Evolutionary conservation across 2,888 invertebrate species (phyloP).

Genomic region (Ganaspis brasiliensis): DNA sequence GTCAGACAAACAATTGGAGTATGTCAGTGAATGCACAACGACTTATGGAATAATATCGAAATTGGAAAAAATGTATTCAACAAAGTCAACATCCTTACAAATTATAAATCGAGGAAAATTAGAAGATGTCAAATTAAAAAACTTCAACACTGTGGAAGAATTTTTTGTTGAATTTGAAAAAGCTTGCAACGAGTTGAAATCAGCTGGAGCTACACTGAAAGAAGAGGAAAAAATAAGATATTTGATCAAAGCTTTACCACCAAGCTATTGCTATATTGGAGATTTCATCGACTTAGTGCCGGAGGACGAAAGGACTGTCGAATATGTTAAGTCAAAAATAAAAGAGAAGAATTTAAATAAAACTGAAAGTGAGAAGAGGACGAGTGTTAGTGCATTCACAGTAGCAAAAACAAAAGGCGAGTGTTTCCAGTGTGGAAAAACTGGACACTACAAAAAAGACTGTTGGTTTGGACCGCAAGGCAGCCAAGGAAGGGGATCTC

Average conservation of each 20-base stretch:
- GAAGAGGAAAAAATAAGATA: slow-evolving; percentile 65
- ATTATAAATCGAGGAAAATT: slow-evolving; percentile 57
- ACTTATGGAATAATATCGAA: slow-evolving; percentile 41
- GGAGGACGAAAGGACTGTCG: slow-evolving; percentile 62
- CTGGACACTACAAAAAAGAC: slow-evolving; percentile 2
- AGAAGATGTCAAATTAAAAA: slow-evolving; percentile 57
- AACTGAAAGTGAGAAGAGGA: slow-evolving; percentile 36
- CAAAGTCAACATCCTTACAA: slow-evolving; percentile 58
- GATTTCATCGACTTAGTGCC: slow-evolving; percentile 62
- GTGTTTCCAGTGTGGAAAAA: slow-evolving; percentile 19
- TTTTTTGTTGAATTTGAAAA: slow-evolving; percentile 58
- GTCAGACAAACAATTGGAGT: too few species aligned
- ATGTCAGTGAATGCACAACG: not conserved
- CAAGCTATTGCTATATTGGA: slow-evolving; percentile 62
- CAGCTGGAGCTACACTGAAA: slow-evolving; percentile 56
- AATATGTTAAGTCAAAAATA: slow-evolving; percentile 64
- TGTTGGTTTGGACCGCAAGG: not conserved
- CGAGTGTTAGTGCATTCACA: slow-evolving; percentile 32
- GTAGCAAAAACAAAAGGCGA: slow-evolving; percentile 7
- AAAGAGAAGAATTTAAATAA: slow-evolving; percentile 48
- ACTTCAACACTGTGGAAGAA: slow-evolving; percentile 47
- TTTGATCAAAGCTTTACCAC: slow-evolving; percentile 63
- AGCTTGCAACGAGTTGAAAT: slow-evolving; percentile 59
- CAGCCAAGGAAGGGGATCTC: not conserved
- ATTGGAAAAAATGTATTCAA: slow-evolving; percentile 54